Evolutionary conservation across 2,797 vertebrate genomes (phyloP).

Genomic region (Mormyrops attenuatus): DNA sequence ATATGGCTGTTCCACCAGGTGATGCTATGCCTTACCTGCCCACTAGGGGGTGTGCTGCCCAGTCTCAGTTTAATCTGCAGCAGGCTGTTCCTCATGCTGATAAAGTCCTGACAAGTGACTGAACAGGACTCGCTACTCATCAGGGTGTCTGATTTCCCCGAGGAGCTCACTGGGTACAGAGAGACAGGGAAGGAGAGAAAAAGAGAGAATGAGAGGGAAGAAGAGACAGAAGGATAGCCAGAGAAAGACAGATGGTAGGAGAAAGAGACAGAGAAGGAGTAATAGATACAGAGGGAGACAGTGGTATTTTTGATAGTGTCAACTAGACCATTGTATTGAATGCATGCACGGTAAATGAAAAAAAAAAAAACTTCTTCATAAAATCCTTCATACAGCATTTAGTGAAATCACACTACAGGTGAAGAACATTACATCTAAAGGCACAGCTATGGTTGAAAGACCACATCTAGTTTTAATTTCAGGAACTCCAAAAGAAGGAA

Average conservation of each 20-base stretch:
- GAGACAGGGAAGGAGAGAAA: conserved; percentile 14
- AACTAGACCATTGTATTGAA: background rate
- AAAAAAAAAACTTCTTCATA: background rate
- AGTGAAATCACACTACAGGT: background rate
- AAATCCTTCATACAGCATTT: background rate
- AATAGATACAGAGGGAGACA: background rate
- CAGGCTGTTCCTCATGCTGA: conserved; percentile 63
- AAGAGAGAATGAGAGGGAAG: background rate
- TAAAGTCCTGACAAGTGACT: conserved; percentile 68
- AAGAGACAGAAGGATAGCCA: background rate
- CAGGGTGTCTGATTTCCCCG: conserved; percentile 62
- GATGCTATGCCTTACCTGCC: conserved; percentile 49
- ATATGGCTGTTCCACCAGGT: background rate
- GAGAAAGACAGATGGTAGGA: background rate
- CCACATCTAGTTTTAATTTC: background rate
- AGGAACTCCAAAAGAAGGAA: background rate
- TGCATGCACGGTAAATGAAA: background rate
- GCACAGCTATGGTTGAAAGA: background rate
- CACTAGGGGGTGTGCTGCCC: conserved; percentile 48
- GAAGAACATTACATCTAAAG: background rate
- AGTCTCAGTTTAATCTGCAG: conserved; percentile 62
- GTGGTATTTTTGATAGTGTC: background rate
- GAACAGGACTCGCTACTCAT: conserved; percentile 67
- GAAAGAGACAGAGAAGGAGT: background rate
- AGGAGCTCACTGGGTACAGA: conserved; percentile 51